phyloP scores from a whole-genome alignment of 2,797 vertebrate species.

The Clarias laeviceps region DNA sequence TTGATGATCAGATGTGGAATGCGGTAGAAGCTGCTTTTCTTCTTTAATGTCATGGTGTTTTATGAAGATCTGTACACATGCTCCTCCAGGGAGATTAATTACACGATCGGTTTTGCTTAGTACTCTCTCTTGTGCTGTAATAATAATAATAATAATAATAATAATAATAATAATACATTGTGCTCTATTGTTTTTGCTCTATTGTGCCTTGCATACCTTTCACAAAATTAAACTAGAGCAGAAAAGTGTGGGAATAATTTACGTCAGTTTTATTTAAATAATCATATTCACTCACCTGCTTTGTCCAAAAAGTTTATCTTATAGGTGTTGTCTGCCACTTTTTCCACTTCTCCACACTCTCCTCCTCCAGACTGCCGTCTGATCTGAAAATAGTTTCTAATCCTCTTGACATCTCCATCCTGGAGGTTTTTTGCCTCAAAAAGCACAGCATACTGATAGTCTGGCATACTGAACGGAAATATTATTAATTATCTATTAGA shows the following conservation, averaged over 20 bases:
- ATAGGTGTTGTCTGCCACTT: conserved; percentile 35
- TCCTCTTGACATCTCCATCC: conserved; percentile 44
- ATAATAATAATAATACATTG: background rate
- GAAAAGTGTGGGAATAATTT: background rate
- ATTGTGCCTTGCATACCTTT: background rate
- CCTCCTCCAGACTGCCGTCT: conserved; percentile 62
- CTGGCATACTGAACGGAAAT: conserved; percentile 53
- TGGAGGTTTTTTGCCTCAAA: conserved; percentile 60
- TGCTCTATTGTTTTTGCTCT: background rate
- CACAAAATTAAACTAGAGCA: background rate
- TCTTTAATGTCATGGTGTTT: conserved; percentile 13
- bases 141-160: background rate
- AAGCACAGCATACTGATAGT: conserved; percentile 51
- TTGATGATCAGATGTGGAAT: conserved; percentile 11
- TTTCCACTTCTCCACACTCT: conserved; percentile 56
- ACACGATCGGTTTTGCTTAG: conserved; percentile 57
- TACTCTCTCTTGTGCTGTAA: conserved; percentile 64
- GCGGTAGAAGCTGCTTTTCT: conserved; percentile 9
- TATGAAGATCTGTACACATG: conserved; percentile 47
- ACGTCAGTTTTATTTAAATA: background rate
- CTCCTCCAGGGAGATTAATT: conserved; percentile 39
- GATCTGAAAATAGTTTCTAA: conserved; percentile 59
- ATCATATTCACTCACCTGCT: conserved; percentile 52
- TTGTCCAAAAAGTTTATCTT: conserved; percentile 56
- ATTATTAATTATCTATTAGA: background rate